Evolutionary conservation across 64 coral and sea anemone species (phyloP).

Genomic region (Trachythela sp.): DNA sequence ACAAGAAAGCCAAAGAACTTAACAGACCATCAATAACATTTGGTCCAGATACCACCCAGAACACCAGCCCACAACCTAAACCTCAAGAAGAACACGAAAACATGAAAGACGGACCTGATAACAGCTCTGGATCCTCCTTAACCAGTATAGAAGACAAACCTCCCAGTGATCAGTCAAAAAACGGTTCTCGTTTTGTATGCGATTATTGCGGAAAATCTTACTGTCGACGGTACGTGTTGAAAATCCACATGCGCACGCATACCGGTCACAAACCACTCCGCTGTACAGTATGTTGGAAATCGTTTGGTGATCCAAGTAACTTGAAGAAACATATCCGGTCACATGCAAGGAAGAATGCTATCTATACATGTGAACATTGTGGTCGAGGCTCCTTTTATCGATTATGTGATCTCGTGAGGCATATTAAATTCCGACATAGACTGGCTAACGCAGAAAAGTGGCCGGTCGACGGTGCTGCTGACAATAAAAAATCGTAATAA

Average conservation of each 20-base stretch:
- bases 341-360: slow-evolving; percentile 82
- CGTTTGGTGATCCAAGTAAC: slow-evolving; percentile 97
- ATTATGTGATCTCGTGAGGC: slow-evolving; percentile 76
- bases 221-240: slow-evolving; percentile 90
- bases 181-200: slow-evolving; percentile 62
- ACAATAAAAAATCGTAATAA: not conserved
- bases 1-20: not conserved
- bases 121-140: not conserved
- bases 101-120: not conserved
- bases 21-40: not conserved
- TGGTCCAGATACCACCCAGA: not conserved
- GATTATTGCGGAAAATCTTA: slow-evolving; percentile 96
- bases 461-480: not conserved
- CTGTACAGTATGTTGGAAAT: slow-evolving; percentile 93
- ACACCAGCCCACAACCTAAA: not conserved
- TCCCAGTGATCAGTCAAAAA: not conserved
- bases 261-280: slow-evolving; percentile 92
- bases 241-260: slow-evolving; percentile 99
- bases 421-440: slow-evolving; percentile 67
- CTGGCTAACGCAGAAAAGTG: not conserved
- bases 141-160: not conserved
- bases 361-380: slow-evolving; percentile 88
- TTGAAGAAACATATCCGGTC: slow-evolving; percentile 97
- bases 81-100: not conserved
- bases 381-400: slow-evolving; percentile 77